Base-by-base conservation (phyloP, 2,113 vertebrate genomes). In the Barnardius zonarius region DNA sequence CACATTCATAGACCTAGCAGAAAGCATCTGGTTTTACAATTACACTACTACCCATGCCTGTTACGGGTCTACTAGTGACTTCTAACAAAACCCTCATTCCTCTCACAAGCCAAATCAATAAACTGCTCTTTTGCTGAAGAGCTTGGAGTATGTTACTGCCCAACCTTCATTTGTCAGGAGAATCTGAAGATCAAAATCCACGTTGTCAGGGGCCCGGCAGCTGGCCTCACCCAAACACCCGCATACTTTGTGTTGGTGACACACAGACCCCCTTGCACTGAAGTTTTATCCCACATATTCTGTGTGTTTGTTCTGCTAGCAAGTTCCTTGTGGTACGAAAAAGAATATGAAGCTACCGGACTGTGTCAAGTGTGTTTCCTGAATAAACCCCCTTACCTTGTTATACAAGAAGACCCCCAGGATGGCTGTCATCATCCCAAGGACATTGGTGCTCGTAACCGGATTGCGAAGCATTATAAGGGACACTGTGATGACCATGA, bases 381-480 rank as follows among this genome's bases (percentile, higher is more conserved):
- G 41, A 43, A 10, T 2, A 59, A 49, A 1, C 2, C 13, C n/a
- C 52, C 92, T 97, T 27, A 99, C 99, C 98, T 99, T 99, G 97
- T 99, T 99, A 91, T 99, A 99, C 10, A 99, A 95, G 96, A 99
- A 99, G 91, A 99, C 99, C 1, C 99, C 99, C 2, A 99, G 95
- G 67, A 99, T 99, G 78, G 99, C 99, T 0, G 99, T 99, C 98
- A 99, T 98, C 99, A 99, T 99, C 63, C 99, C 99, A 66, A 99
- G 93, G 41, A 99, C 98, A 0, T 99, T 99, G 92, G 98, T 98
- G 96, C 98, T 96, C 14, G 97, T 98, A 70, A 99, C 99, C 0
- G 99, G 99, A 91, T 99, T 99, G 83, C 99, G 98, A 75, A 99
- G 98, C 99, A 99, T 98, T 20, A 99, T 92, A 22, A 99, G 98